These are phyloP conservation scores for Athripsodes cinereus DNA, from an alignment of 2,888 invertebrate genomes.

Conservation along the genomic window DNA sequence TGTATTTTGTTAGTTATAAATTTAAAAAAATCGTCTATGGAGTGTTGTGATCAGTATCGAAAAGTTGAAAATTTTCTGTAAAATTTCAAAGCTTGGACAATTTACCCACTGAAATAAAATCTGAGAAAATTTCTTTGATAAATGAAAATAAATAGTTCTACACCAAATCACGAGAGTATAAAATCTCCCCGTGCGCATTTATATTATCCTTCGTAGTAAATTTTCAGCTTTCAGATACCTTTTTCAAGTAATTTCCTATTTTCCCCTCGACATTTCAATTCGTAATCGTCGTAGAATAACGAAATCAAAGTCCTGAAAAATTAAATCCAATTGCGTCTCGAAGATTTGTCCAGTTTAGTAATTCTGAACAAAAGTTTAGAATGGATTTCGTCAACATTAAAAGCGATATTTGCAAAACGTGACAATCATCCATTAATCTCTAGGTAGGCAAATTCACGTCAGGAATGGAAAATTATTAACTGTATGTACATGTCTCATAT, in stretches of 20 bases:
- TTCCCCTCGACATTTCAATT: slow-evolving; percentile 7
- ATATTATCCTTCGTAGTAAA: neutral
- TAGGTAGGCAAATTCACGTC: too few species aligned
- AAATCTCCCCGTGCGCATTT: neutral
- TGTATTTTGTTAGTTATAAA: too few species aligned
- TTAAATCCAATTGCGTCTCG: slow-evolving; percentile 17
- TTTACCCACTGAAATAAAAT: too few species aligned
- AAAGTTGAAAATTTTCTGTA: too few species aligned
- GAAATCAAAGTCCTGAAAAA: slow-evolving; percentile 11
- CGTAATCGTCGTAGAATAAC: slow-evolving; percentile 13
- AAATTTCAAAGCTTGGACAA: too few species aligned
- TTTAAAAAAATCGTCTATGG: too few species aligned
- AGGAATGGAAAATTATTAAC: too few species aligned
- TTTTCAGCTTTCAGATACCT: neutral
- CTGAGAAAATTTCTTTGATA: too few species aligned
- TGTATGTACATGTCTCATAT: too few species aligned
- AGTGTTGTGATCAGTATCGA: too few species aligned
- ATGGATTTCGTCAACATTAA: neutral
- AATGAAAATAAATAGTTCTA: neutral
- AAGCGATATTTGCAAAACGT: neutral
- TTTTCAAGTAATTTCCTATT: slow-evolving; percentile 1
- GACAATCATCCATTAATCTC: neutral
- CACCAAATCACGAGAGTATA: neutral
- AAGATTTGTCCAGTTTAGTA: slow-evolving; percentile 15
- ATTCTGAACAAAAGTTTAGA: neutral